Evolutionary conservation across 2,797 vertebrate species (phyloP).

Genomic region (Parotocinclus haroldoi): DNA sequence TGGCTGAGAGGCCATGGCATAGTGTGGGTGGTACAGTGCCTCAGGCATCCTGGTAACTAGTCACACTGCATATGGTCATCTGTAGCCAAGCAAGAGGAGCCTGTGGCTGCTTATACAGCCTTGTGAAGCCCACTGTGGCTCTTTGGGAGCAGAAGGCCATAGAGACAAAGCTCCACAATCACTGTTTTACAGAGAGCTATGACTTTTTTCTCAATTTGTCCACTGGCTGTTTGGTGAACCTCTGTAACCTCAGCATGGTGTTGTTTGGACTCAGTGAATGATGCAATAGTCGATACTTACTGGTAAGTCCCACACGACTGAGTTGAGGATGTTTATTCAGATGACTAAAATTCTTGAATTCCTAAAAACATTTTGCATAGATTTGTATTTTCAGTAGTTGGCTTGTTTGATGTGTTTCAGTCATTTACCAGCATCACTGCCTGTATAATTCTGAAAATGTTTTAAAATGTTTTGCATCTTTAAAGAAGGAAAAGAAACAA

Average conservation of each 20-base stretch:
- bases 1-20: slow-evolving; percentile 26
- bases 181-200: slow-evolving; percentile 32
- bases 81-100: slow-evolving; percentile 47
- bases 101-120: slow-evolving; percentile 41
- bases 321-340: neutral
- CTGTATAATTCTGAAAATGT: too few species aligned
- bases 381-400: too few species aligned
- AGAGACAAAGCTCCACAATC: slow-evolving; percentile 42
- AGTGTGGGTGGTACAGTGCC: slow-evolving; percentile 51
- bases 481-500: too few species aligned
- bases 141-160: slow-evolving; percentile 26
- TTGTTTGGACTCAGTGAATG: slow-evolving; percentile 44
- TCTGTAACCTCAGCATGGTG: slow-evolving; percentile 42
- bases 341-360: neutral
- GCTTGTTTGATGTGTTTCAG: too few species aligned
- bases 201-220: slow-evolving; percentile 59
- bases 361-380: too few species aligned
- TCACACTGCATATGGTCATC: slow-evolving; percentile 39
- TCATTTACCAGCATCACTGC: too few species aligned
- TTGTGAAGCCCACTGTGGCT: slow-evolving; percentile 37
- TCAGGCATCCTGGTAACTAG: slow-evolving; percentile 45
- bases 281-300: slow-evolving; percentile 67
- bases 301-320: slow-evolving; percentile 50
- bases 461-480: too few species aligned
- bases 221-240: slow-evolving; percentile 73